Percentiles rank a stretch among this genome's conserved stretches.
Evolutionary conservation across 2,888 invertebrate genomes (phyloP).

Genomic region (Drosophila fungiperda): DNA sequence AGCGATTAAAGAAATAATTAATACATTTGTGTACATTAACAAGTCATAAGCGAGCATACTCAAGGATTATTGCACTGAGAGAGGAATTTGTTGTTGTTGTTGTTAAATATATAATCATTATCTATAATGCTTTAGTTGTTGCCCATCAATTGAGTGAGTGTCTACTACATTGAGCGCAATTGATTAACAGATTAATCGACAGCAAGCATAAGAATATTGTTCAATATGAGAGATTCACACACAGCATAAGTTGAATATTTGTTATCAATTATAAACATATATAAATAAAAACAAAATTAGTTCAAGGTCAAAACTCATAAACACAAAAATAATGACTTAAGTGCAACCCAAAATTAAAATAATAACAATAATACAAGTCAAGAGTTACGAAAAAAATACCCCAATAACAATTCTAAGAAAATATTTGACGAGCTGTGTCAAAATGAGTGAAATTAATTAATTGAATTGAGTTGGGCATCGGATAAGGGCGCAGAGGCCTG

Average conservation of each 20-base stretch:
- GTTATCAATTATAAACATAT: constrained; percentile 53
- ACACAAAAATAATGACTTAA: constrained; percentile 29
- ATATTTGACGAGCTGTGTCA: constrained; percentile 1
- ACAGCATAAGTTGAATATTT: constrained; percentile 61
- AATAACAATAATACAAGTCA: constrained; percentile 26
- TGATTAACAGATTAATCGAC: constrained; percentile 69
- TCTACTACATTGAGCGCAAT: constrained; percentile 63
- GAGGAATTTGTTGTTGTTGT: constrained; percentile 21
- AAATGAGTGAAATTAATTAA: constrained; percentile 55
- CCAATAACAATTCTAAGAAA: neutral
- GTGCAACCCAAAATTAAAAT: constrained; percentile 44
- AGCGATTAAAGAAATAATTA: constrained; percentile 59
- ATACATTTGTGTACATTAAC: constrained; percentile 44
- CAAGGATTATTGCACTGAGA: constrained; percentile 70
- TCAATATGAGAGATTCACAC: constrained; percentile 29
- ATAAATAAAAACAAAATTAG: constrained; percentile 50
- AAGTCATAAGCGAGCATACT: constrained; percentile 29
- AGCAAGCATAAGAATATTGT: constrained; percentile 18
- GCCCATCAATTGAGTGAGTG: constrained; percentile 64
- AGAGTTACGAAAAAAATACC: neutral
- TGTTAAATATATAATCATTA: constrained; percentile 10
- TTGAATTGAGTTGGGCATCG: constrained; percentile 13
- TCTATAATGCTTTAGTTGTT: constrained; percentile 30
- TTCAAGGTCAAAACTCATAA: constrained; percentile 62
- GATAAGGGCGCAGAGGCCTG: neutral